Evolutionary conservation across 2,888 invertebrate species (phyloP), one percentile per base, ranked within the genome.

Genomic region (Ischnura elegans): DNA sequence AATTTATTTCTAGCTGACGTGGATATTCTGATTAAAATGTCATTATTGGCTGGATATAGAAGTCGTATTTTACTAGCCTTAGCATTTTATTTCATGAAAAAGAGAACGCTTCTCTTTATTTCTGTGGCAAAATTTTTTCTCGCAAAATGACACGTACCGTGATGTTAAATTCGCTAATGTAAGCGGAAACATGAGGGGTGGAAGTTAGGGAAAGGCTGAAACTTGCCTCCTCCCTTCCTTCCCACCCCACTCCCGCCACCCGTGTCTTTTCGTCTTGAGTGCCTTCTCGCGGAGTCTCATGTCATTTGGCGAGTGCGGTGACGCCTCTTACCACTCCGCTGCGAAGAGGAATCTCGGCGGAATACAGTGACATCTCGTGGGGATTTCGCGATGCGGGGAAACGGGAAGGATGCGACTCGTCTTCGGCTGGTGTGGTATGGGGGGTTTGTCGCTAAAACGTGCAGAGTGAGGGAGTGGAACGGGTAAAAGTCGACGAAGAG

Each of bases 281-380:
- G 55, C 76, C 55, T 66, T 21, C 51, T 36, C 61, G 90, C 61
- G 61, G 87, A 87, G 87, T 51, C 55, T 86, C 86, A 46, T 86
- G 86, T 90, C 90, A 90, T 90, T 90, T 90, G 90, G 90, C 90
- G 61, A 90, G 90, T 90, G 90, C 90, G 90, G 61, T 66, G 90
- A 87, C 87, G 87, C 87, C 55, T 87, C 87, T 87, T 87, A 76
- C 76, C 76, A 76, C 76, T 76, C 87, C 86, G 25, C 86, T 86
- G n/a, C 86, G 51, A 42, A 47, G 87, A 61, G 90, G n/a, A 90
- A 90, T 90, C 90, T 90, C 90, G 61, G 90, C 61, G 90, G 90
- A 36, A 61, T 90, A 66, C 55, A 42, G 21, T 36, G 90, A 66
- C 90, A 90, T 90, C 90, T 90, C 55, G 90, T 55, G 51, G 90